Conservation (phyloP, 2,888 invertebrate genomes). For the Heterodera filipjevi region DNA sequence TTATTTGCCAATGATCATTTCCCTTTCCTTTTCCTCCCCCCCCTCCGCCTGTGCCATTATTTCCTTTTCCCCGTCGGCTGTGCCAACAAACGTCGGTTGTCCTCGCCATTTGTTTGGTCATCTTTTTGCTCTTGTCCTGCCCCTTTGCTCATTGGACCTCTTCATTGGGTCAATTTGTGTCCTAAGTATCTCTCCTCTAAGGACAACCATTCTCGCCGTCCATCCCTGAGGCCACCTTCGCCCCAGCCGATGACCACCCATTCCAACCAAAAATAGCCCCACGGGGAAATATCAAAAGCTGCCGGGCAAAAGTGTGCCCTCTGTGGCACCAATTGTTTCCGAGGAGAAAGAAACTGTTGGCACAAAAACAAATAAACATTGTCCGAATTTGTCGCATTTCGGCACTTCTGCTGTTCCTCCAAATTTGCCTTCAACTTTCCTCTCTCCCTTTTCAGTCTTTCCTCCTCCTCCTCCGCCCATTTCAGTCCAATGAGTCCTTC, state of each 20-base stretch:
- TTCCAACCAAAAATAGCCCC: not conserved
- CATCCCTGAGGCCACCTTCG: not conserved
- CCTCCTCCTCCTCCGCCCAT: not conserved
- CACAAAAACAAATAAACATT: not conserved
- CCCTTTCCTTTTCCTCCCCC: not conserved
- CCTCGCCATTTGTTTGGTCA: not conserved
- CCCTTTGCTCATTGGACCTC: not conserved
- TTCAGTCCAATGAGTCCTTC: not conserved
- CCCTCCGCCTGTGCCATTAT: not conserved
- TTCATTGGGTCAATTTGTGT: not conserved
- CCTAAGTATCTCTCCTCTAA: not conserved
- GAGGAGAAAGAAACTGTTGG: not conserved
- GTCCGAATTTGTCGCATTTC: not conserved
- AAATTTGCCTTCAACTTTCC: not conserved
- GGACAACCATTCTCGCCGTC: not conserved
- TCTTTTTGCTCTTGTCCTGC: not conserved
- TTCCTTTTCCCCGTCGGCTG: not conserved
- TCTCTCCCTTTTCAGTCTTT: not conserved
- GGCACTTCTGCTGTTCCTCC: not conserved
- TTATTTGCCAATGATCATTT: not conserved
- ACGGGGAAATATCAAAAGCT: constrained; percentile 1
- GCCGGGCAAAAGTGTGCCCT: not conserved
- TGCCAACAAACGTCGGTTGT: not conserved
- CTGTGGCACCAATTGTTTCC: not conserved
- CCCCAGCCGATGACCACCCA: not conserved